Percentiles rank a stretch among this genome's conserved stretches.
phyloP scores from a whole-genome alignment of 2,113 vertebrate genomes.

The Lampris megalopsis region DNA sequence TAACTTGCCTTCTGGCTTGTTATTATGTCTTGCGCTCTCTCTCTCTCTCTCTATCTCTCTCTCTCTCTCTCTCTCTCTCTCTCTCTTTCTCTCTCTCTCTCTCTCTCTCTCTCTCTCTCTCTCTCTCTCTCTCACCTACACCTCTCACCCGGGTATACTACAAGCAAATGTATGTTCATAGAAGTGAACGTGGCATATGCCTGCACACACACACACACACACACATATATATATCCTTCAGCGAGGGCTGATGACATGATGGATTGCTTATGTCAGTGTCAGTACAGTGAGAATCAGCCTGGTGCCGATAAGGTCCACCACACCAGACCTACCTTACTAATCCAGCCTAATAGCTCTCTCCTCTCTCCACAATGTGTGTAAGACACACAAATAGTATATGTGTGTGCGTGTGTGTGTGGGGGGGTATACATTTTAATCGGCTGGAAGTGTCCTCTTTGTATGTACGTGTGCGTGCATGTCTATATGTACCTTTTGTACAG shows the following conservation, averaged over 20 bases:
- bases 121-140: conserved; percentile 48
- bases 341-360: conserved; percentile 72
- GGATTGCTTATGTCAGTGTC: conserved; percentile 88
- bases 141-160: too few species aligned
- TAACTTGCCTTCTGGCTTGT: conserved; percentile 81
- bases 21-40: conserved; percentile 26
- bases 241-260: conserved; percentile 85
- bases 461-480: not conserved
- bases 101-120: not conserved
- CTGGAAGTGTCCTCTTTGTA: not conserved
- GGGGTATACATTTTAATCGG: too few species aligned
- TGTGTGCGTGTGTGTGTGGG: conserved; percentile 5
- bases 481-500: not conserved
- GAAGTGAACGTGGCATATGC: conserved; percentile 39
- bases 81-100: not conserved
- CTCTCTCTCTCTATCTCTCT: not conserved
- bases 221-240: conserved; percentile 77
- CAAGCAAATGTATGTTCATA: not conserved
- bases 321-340: conserved; percentile 69
- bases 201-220: conserved; percentile 19
- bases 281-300: conserved; percentile 84
- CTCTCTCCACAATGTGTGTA: conserved; percentile 28
- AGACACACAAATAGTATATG: not conserved
- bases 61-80: not conserved
- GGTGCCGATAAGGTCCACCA: conserved; percentile 82